These are phyloP conservation scores for Lepidurus couesii DNA, from an alignment of 1,140 invertebrate species.

Conservation along the genomic window DNA sequence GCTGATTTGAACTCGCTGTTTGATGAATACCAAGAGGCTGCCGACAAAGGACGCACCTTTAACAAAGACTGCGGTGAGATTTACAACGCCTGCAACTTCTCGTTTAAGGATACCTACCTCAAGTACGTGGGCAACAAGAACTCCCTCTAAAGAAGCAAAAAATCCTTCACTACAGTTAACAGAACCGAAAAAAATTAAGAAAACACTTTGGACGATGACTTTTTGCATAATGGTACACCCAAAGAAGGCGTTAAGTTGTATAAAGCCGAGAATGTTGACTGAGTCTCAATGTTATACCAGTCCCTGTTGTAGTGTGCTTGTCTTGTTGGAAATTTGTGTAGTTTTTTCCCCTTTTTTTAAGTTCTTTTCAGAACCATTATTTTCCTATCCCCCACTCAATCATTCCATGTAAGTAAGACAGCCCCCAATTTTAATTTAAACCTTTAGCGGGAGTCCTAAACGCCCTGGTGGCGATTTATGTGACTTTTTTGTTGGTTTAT, in stretches of 20 bases:
- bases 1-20: slow-evolving; percentile 38
- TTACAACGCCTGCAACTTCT: slow-evolving; percentile 40
- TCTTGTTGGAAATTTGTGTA: not conserved
- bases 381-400: not conserved
- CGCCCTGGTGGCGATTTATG: not conserved
- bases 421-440: not conserved
- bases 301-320: not conserved
- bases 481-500: not conserved
- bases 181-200: not conserved
- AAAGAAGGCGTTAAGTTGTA: not conserved
- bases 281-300: not conserved
- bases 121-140: slow-evolving; percentile 37
- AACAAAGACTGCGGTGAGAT: slow-evolving; percentile 40
- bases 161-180: not conserved
- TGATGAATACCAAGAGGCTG: slow-evolving; percentile 40
- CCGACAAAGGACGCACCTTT: slow-evolving; percentile 38
- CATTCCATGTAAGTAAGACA: not conserved
- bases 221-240: not conserved
- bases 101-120: slow-evolving; percentile 40
- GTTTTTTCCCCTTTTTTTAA: not conserved
- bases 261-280: slow-evolving; percentile 6
- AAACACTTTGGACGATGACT: not conserved
- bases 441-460: not conserved
- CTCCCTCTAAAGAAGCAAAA: not conserved
- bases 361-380: not conserved